A percentile compares a stretch with the other conserved stretches of the same genome.
These are phyloP conservation scores for Syrmaticus mikado DNA, from an alignment of 2,113 vertebrate genomes.

Conservation along the genomic window DNA sequence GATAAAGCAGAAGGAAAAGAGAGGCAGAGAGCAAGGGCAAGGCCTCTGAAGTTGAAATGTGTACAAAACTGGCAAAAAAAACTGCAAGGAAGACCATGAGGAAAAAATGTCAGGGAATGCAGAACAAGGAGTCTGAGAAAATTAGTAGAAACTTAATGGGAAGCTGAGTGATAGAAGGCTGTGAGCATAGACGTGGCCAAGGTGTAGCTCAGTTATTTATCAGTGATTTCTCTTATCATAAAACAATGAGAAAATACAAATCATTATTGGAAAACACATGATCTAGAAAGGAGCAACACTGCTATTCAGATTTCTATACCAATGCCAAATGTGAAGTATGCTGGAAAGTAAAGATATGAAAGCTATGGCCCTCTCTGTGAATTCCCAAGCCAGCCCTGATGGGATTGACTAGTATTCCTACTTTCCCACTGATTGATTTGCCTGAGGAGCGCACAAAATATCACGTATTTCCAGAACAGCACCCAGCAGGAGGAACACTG, in stretches of 20 bases:
- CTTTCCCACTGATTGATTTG: background rate
- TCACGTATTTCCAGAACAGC: background rate
- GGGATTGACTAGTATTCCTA: background rate
- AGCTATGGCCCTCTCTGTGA: background rate
- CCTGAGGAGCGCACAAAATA: background rate
- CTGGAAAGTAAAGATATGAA: background rate
- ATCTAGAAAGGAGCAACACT: background rate
- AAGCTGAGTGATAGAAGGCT: background rate
- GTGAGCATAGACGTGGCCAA: fast-evolving
- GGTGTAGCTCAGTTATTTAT: background rate
- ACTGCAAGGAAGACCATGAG: background rate
- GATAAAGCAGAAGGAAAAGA: background rate
- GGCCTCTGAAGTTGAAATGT: background rate
- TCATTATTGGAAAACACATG: background rate
- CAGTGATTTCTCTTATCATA: background rate
- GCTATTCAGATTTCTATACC: background rate
- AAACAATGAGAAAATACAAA: background rate
- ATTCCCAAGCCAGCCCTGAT: background rate
- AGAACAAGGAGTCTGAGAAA: background rate
- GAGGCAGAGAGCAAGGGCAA: background rate
- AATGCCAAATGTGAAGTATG: background rate
- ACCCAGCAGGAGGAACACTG: background rate
- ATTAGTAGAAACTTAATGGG: background rate
- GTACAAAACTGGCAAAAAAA: background rate
- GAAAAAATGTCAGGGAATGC: background rate